Evolutionary conservation across 2,888 invertebrate species (phyloP), one percentile per base, ranked within the genome.

Genomic region (Portevinia maculata): DNA sequence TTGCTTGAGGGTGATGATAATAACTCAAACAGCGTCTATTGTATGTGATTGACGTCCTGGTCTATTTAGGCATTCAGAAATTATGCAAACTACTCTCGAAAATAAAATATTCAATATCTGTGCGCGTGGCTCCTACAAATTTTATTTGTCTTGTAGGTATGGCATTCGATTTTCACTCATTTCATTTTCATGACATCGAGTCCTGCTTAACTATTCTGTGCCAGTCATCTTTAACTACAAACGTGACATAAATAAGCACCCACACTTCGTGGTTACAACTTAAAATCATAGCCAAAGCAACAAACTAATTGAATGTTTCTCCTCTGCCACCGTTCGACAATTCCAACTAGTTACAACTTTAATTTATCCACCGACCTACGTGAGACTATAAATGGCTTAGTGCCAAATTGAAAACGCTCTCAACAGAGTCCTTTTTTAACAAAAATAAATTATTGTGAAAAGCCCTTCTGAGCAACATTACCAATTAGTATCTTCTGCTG

Each of bases 321-420:
- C 69, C 57, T 57, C 46, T 55, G 17, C 3, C 13, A 17, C 3
- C n/a, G n/a, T 17, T 11, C 19, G 9, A 1, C 28, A 7, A 24
- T 24, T 19, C 9, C 13, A 57, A 46, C 21, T 46, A 41, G 44
- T 46, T 57, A 55, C 37, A 55, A 34, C 67, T 67, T 17, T 44
- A 67, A 55, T 67, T 67, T 67, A 15, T 57, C 44, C n/a, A 17
- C 13, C 21, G n/a, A 41, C 32, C 28, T 60, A 60, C 71, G 71
- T 53, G 71, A 21, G 60, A 62, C 28, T n/a, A 37, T 19, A 24
- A 44, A 62, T 71, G 71, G 71, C 71, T 53, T 44, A 34, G 44
- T 53, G 71, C 71, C 71, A 71, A 71, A 60, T 71, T 60, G 71
- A 71, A 71, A 71, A 62, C 60, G 21, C 52, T 60, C 41, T 1